Conservation (phyloP, 53 echinoderm and acorn worm genomes). For the Arbacia lixula region DNA sequence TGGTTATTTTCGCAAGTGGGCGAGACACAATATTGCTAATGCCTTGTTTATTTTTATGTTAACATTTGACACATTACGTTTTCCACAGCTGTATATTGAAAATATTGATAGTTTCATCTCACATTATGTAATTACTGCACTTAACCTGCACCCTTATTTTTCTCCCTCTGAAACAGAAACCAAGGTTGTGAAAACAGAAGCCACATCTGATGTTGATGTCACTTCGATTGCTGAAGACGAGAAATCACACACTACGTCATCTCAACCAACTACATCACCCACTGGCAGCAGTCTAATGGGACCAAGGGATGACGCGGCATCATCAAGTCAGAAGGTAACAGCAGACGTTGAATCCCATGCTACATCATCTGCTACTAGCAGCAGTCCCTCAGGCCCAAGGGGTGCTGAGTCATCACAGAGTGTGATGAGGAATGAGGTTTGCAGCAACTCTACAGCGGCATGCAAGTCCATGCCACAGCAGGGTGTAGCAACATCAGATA, state of each 20-base stretch:
- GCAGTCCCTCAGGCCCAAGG: background rate
- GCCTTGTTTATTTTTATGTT: too few relatives aligned
- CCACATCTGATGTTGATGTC: constrained; percentile 50
- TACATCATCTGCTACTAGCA: background rate
- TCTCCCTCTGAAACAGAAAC: constrained; percentile 56
- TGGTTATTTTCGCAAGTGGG: too few relatives aligned
- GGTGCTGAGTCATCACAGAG: too few relatives aligned
- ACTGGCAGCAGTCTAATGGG: background rate
- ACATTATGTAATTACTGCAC: too few relatives aligned
- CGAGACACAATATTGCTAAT: too few relatives aligned
- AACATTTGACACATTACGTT: too few relatives aligned
- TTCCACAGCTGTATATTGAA: too few relatives aligned
- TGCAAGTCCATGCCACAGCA: background rate
- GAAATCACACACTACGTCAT: background rate
- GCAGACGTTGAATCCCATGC: background rate
- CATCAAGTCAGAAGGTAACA: background rate
- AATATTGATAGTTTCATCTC: too few relatives aligned
- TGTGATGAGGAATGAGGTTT: too few relatives aligned
- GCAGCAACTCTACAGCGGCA: too few relatives aligned
- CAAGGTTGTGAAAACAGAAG: constrained; percentile 62
- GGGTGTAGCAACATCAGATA: background rate
- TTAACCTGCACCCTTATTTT: too few relatives aligned
- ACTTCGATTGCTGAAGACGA: background rate
- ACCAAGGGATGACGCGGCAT: background rate
- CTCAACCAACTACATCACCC: background rate